A percentile compares a stretch with the other conserved stretches of the same genome.
Evolutionary conservation across 2,888 invertebrate species (phyloP).

Genomic region (Priocnemis perturbator): DNA sequence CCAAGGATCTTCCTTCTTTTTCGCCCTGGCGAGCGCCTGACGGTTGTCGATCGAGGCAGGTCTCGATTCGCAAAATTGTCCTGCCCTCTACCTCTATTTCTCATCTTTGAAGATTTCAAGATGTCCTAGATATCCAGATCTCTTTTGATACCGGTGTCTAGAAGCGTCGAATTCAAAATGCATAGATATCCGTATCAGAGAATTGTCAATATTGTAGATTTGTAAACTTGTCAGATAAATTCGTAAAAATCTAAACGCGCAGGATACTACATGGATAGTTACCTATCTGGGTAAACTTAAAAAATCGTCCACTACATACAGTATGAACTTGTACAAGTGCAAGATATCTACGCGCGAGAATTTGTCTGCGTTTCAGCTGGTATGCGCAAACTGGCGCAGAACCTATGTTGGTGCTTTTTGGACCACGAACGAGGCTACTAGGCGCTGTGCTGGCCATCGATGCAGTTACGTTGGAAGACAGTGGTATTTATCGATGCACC

Average conservation of each 20-base stretch:
- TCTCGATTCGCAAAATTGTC: slow-evolving; percentile 21
- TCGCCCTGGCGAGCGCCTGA: slow-evolving; percentile 45
- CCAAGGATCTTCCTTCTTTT: slow-evolving; percentile 35
- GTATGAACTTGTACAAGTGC: no score
- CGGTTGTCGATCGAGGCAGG: slow-evolving; percentile 49
- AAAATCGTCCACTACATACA: no score
- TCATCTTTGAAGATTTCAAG: background rate
- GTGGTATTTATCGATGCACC: slow-evolving; percentile 82
- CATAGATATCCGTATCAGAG: no score
- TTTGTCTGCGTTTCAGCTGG: slow-evolving; percentile 77
- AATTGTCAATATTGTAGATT: no score
- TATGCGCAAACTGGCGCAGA: slow-evolving; percentile 82
- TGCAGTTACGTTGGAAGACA: slow-evolving; percentile 83
- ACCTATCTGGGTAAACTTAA: no score
- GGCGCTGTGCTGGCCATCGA: slow-evolving; percentile 84
- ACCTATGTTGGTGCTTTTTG: slow-evolving; percentile 80
- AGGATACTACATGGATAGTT: no score
- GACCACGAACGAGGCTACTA: slow-evolving; percentile 81
- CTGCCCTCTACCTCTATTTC: background rate
- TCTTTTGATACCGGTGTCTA: no score
- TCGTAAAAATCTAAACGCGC: no score
- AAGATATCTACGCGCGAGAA: no score
- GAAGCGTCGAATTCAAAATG: no score
- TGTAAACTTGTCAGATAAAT: no score
- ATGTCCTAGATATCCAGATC: no score